Conservation (phyloP, 2,888 invertebrate species). For the Trissoscelio sp. region DNA sequence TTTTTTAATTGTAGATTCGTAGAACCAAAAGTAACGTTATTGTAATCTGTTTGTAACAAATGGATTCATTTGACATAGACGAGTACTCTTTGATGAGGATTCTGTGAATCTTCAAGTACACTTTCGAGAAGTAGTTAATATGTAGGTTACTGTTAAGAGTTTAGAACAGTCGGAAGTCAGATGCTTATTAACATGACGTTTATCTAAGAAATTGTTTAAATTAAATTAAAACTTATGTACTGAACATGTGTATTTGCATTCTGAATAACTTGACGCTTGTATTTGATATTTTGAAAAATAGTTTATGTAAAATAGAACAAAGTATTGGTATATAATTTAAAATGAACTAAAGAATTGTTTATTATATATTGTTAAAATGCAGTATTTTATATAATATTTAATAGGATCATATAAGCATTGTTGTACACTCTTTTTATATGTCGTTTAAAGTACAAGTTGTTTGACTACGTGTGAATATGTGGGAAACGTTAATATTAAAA, state of each 20-base stretch:
- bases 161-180: neutral
- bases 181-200: neutral
- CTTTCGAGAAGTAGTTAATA: neutral
- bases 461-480: conserved; percentile 5
- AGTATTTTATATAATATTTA: conserved; percentile 12
- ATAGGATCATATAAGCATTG: conserved; percentile 22
- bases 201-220: conserved; percentile 17
- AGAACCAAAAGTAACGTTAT: neutral
- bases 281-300: conserved; percentile 10
- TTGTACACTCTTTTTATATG: conserved; percentile 60
- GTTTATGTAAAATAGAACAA: neutral
- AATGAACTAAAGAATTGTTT: neutral
- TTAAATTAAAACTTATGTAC: conserved; percentile 4
- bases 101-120: conserved; percentile 38
- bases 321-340: neutral
- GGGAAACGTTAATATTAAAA: neutral
- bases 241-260: neutral
- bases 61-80: conserved; percentile 22
- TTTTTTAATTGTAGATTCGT: conserved; percentile 18
- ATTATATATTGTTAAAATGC: neutral
- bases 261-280: neutral
- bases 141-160: conserved; percentile 15
- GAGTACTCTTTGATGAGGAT: conserved; percentile 4
- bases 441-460: conserved; percentile 22
- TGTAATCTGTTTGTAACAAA: conserved; percentile 36